These are phyloP conservation scores for Apoda limacodes DNA, from an alignment of 2,888 invertebrate genomes.

Conservation along the genomic window DNA sequence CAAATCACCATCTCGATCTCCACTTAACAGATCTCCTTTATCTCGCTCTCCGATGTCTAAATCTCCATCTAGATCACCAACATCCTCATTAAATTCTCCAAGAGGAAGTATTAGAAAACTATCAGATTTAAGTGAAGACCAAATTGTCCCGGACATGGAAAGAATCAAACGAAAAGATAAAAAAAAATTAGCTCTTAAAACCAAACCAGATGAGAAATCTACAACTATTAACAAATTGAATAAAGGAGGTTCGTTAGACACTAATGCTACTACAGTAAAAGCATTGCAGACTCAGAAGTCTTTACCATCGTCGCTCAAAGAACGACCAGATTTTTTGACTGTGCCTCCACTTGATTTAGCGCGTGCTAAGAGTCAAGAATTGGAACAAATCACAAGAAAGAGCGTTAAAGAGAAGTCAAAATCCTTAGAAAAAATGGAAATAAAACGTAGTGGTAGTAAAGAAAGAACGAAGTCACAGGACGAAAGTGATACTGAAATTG, in stretches of 20 bases:
- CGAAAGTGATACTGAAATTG: constrained; percentile 78
- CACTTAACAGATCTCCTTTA: constrained; percentile 53
- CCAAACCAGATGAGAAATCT: constrained; percentile 57
- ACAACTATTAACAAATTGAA: constrained; percentile 50
- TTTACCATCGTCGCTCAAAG: constrained; percentile 63
- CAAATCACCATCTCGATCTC: constrained; percentile 56
- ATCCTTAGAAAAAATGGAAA: constrained; percentile 75
- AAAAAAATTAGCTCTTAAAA: constrained; percentile 54
- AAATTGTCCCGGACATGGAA: constrained; percentile 62
- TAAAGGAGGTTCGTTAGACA: constrained; percentile 61
- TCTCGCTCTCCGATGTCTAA: constrained; percentile 63
- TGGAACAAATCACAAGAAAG: constrained; percentile 61
- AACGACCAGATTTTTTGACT: constrained; percentile 62
- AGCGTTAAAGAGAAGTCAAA: constrained; percentile 76
- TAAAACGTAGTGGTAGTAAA: constrained; percentile 67
- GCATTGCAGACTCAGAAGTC: constrained; percentile 66
- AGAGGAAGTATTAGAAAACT: constrained; percentile 62
- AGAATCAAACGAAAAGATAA: constrained; percentile 61
- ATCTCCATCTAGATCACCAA: constrained; percentile 62
- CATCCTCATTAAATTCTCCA: constrained; percentile 64
- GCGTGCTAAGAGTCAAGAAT: constrained; percentile 72
- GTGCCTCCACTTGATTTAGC: constrained; percentile 68
- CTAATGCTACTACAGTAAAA: constrained; percentile 56
- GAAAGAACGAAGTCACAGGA: constrained; percentile 80
- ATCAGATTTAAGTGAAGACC: constrained; percentile 63